phyloP scores from a whole-genome alignment of 2,888 invertebrate species.

The Merodon equestris region DNA sequence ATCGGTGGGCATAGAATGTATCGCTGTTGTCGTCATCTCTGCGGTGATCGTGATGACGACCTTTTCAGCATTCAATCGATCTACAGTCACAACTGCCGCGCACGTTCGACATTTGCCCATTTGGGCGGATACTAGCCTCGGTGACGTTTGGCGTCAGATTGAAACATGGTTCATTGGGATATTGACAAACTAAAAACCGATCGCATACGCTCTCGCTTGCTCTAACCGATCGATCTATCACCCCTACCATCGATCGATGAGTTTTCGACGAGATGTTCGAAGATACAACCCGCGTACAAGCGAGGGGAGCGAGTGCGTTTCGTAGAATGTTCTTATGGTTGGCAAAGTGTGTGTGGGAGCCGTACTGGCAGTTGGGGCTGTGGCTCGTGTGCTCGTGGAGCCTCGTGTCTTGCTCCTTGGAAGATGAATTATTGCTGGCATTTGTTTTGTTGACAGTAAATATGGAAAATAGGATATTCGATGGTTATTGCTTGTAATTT shows the following conservation, averaged over 20 bases:
- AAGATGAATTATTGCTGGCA: conserved; percentile 78
- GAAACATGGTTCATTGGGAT: conserved; percentile 61
- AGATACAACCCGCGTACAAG: too few species aligned
- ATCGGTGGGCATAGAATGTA: neutral
- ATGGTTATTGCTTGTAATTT: conserved; percentile 66
- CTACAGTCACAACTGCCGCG: conserved; percentile 33
- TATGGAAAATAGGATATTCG: conserved; percentile 76
- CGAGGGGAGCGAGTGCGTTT: conserved; percentile 58
- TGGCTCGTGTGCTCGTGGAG: conserved; percentile 30
- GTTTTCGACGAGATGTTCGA: neutral
- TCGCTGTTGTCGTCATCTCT: conserved; percentile 41
- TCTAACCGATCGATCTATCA: too few species aligned
- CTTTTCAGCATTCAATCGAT: conserved; percentile 67
- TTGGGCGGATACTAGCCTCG: conserved; percentile 36
- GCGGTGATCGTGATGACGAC: conserved; percentile 62
- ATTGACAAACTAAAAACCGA: conserved; percentile 62
- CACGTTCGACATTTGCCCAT: conserved; percentile 40
- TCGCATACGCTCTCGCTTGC: conserved; percentile 21
- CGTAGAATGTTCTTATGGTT: conserved; percentile 52
- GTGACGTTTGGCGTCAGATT: conserved; percentile 28
- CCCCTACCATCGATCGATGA: conserved; percentile 42
- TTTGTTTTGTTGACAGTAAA: conserved; percentile 79
- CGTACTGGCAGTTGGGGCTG: conserved; percentile 36
- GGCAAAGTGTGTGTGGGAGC: conserved; percentile 52
- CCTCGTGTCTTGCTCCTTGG: conserved; percentile 24